Percentiles rank a stretch among this genome's conserved stretches.
Evolutionary conservation across 2,888 invertebrate species (phyloP).

Genomic region (Eristalis tenax): DNA sequence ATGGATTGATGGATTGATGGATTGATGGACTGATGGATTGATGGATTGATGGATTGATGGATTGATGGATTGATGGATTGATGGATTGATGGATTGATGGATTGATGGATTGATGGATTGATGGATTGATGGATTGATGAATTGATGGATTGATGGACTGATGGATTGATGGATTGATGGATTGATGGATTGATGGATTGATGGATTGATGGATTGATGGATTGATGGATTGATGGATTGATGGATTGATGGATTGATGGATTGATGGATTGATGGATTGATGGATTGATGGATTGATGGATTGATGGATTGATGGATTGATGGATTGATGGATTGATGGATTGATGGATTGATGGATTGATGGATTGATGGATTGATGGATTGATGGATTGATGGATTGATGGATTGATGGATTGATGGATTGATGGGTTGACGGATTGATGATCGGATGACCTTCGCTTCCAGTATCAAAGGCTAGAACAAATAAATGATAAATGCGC

Average conservation of each 20-base stretch:
- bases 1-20: not conserved
- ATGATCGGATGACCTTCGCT: no score
- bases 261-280: no score
- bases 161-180: not conserved
- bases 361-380: no score
- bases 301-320: no score
- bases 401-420: no score
- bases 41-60: not conserved
- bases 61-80: not conserved
- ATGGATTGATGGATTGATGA: not conserved
- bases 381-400: no score
- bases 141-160: not conserved
- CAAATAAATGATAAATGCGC: no score
- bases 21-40: not conserved
- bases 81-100: not conserved
- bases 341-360: no score
- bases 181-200: not conserved
- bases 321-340: no score
- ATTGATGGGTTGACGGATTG: no score
- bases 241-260: not conserved
- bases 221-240: not conserved
- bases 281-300: no score
- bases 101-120: not conserved
- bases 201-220: not conserved
- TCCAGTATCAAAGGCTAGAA: no score